phyloP scores from a whole-genome alignment of 2,113 vertebrate species.

The Fregata magnificens region DNA sequence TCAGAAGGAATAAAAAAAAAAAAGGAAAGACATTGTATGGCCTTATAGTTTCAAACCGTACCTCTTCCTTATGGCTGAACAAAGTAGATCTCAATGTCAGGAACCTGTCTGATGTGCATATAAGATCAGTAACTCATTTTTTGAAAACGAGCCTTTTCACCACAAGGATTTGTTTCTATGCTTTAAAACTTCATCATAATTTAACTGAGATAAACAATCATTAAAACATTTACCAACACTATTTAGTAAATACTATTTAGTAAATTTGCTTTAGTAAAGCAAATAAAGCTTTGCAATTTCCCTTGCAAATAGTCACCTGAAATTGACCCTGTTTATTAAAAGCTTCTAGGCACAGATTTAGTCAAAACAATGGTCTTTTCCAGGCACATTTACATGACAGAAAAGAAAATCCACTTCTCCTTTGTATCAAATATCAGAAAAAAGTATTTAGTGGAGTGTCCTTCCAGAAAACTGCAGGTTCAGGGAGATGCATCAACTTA shows the following conservation, averaged over 20 bases:
- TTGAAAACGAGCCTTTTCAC: neutral
- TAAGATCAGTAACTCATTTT: neutral
- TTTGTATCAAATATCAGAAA: neutral
- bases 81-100: neutral
- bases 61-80: neutral
- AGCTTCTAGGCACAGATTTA: neutral
- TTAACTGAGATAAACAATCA: neutral
- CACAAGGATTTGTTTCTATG: neutral
- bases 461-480: neutral
- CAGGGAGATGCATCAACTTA: neutral
- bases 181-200: neutral
- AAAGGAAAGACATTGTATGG: neutral
- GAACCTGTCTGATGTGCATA: neutral
- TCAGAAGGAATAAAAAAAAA: neutral
- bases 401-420: neutral
- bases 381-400: neutral
- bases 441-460: neutral
- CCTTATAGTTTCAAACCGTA: neutral
- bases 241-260: neutral
- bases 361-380: neutral
- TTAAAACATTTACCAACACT: slow-evolving; percentile 19
- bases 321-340: neutral
- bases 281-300: neutral
- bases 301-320: neutral
- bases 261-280: neutral